Conservation (phyloP, 2,797 vertebrate species). For the Loriculus beryllinus region DNA sequence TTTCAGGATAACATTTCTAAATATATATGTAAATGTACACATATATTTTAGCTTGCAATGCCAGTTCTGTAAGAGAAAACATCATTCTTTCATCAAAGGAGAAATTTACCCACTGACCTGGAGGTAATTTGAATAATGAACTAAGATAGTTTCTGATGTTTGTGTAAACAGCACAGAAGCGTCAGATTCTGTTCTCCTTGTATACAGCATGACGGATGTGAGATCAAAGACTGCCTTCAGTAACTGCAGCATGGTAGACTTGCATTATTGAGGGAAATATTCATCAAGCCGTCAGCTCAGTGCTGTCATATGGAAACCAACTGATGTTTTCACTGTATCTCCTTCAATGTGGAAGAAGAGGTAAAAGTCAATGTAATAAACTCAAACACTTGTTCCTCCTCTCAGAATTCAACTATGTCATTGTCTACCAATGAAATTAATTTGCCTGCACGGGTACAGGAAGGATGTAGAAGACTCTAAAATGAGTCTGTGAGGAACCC, state of each 20-base stretch:
- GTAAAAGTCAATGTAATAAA: not conserved
- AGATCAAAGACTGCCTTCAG: conserved; percentile 34
- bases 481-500: not conserved
- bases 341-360: not conserved
- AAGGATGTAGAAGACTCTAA: not conserved
- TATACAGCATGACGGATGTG: not conserved
- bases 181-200: not conserved
- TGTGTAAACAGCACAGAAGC: conserved; percentile 16
- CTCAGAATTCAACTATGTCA: not conserved
- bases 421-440: not conserved
- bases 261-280: not conserved
- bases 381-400: not conserved
- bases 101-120: conserved; percentile 46
- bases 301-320: not conserved
- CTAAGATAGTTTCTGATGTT: conserved; percentile 15
- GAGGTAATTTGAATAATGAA: conserved; percentile 51
- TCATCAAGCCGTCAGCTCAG: not conserved
- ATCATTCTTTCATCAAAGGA: not conserved
- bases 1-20: not conserved
- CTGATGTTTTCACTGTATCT: not conserved
- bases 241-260: not conserved
- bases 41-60: not conserved
- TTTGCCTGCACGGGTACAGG: not conserved
- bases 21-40: not conserved
- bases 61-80: not conserved